phyloP scores from a whole-genome alignment of 1,140 invertebrate species.

The Trichonephila inaurata region DNA sequence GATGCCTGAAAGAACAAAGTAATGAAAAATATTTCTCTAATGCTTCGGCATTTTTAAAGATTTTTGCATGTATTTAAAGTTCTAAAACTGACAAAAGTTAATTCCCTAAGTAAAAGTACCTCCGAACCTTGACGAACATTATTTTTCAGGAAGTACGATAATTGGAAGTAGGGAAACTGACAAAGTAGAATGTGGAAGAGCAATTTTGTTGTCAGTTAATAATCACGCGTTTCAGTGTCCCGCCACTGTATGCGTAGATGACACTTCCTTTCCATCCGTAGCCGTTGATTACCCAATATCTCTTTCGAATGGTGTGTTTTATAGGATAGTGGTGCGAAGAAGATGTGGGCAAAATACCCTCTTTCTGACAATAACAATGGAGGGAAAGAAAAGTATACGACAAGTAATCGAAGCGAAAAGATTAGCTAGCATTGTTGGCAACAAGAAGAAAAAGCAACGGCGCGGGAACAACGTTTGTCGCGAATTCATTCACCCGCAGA shows the following conservation, averaged over 20 bases:
- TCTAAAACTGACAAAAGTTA: too few relatives aligned
- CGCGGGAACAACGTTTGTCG: conserved; percentile 33
- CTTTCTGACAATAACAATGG: conserved; percentile 47
- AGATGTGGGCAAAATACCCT: conserved; percentile 24
- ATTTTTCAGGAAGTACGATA: background rate
- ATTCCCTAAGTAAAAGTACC: too few relatives aligned
- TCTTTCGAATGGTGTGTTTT: conserved; percentile 28
- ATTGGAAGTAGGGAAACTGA: background rate
- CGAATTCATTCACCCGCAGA: conserved; percentile 35
- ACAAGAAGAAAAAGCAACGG: conserved; percentile 35
- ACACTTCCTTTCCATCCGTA: conserved; percentile 30
- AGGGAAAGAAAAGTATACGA: conserved; percentile 9
- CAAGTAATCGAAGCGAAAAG: conserved; percentile 57
- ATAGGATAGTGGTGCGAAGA: background rate
- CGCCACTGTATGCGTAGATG: background rate
- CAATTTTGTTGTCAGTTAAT: conserved; percentile 8
- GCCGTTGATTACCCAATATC: conserved; percentile 12
- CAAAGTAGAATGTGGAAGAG: background rate
- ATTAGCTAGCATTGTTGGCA: conserved; percentile 53
- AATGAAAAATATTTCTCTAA: too few relatives aligned
- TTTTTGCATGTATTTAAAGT: too few relatives aligned
- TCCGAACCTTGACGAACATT: background rate
- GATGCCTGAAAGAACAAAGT: too few relatives aligned
- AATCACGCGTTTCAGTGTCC: background rate
- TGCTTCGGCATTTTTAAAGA: too few relatives aligned